A percentile compares a stretch with the other conserved stretches of the same genome.
These are phyloP conservation scores for Diadegma fenestrale DNA, from an alignment of 2,888 invertebrate genomes.

Conservation along the genomic window DNA sequence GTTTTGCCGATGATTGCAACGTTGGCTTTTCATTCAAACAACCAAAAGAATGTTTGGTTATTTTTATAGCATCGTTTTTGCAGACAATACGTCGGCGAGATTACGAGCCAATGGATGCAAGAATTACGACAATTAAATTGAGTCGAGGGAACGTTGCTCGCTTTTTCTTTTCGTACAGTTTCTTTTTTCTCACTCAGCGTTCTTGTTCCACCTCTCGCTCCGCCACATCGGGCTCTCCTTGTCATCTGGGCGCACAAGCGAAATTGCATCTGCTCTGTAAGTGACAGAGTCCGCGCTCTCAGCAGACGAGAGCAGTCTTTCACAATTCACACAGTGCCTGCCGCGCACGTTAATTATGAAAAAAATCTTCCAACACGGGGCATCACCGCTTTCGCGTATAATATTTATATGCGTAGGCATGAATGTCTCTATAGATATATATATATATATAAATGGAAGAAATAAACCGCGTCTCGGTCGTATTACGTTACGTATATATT, in stretches of 20 bases:
- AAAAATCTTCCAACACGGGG: constrained; percentile 35
- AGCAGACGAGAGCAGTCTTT: constrained; percentile 37
- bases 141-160: constrained; percentile 25
- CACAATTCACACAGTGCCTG: constrained; percentile 39
- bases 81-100: constrained; percentile 49
- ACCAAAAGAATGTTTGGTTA: not conserved
- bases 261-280: constrained; percentile 57
- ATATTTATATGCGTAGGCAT: not conserved
- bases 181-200: constrained; percentile 1
- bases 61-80: constrained; percentile 14
- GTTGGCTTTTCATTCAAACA: not conserved
- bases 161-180: constrained; percentile 41
- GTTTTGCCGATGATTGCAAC: not conserved
- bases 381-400: constrained; percentile 19
- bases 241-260: constrained; percentile 51
- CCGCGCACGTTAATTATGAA: constrained; percentile 21
- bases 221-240: constrained; percentile 2
- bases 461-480: constrained; percentile 13
- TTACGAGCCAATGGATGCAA: constrained; percentile 30
- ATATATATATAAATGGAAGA: not conserved
- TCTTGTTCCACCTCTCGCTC: constrained; percentile 18
- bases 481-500: constrained; percentile 33
- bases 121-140: constrained; percentile 59
- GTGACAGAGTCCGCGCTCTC: constrained; percentile 18
- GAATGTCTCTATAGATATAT: not conserved